Evolutionary conservation across 2,113 vertebrate species (phyloP).

Genomic region (Platichthys flesus): DNA sequence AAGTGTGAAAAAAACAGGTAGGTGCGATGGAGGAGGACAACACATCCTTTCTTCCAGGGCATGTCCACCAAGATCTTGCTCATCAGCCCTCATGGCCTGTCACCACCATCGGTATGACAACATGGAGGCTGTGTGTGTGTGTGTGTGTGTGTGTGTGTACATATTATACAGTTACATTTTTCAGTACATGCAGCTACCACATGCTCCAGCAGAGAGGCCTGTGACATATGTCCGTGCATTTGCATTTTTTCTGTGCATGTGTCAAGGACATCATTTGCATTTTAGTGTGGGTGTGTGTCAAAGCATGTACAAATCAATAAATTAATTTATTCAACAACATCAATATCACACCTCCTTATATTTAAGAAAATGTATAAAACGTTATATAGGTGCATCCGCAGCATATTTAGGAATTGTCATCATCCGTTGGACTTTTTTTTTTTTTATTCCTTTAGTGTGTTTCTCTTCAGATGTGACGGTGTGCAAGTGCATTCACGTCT

Average conservation of each 20-base stretch:
- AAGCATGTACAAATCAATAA: conserved; percentile 9
- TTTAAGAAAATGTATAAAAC: not conserved
- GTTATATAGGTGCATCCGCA: not conserved
- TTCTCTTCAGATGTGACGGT: not conserved
- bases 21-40: conserved; percentile 73
- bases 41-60: conserved; percentile 74
- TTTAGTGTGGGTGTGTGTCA: conserved; percentile 10
- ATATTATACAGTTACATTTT: conserved; percentile 29
- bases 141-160: conserved; percentile 7
- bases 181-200: conserved; percentile 12
- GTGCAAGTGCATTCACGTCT: conserved; percentile 3
- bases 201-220: not conserved
- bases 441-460: not conserved
- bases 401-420: not conserved
- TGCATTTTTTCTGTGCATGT: not conserved
- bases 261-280: not conserved
- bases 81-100: conserved; percentile 67
- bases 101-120: conserved; percentile 65
- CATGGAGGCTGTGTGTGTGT: conserved; percentile 30
- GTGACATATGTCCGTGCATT: not conserved
- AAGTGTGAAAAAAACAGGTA: conserved; percentile 76
- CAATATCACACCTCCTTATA: not conserved
- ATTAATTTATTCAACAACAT: not conserved
- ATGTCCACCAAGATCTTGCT: conserved; percentile 73
- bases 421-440: not conserved